Conservation (phyloP, 1,140 invertebrate genomes). For the Propsilocerus akamusi region DNA sequence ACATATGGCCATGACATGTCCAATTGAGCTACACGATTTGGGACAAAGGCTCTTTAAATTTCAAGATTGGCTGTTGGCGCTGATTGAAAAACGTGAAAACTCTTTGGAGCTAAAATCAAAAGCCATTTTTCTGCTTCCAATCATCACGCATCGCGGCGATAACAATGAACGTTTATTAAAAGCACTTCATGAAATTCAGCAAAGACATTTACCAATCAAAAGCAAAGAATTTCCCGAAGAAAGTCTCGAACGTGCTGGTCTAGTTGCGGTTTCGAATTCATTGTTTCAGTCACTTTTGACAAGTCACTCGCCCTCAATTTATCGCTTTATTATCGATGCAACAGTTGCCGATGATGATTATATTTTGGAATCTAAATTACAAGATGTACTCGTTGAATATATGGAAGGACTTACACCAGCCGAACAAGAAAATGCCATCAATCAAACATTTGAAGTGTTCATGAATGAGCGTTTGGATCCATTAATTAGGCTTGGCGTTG, state of each 20-base stretch:
- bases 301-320: constrained; percentile 5
- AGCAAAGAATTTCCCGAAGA: constrained; percentile 4
- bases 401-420: not conserved
- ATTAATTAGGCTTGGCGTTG: not conserved
- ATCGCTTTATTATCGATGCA: constrained; percentile 4
- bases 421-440: not conserved
- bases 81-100: not conserved
- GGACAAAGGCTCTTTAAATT: not conserved
- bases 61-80: not conserved
- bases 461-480: not conserved
- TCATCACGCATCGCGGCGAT: not conserved
- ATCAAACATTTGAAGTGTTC: not conserved
- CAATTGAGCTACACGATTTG: not conserved
- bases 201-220: constrained; percentile 5
- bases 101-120: constrained; percentile 5
- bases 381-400: not conserved
- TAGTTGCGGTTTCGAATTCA: not conserved
- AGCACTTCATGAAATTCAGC: constrained; percentile 3
- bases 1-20: not conserved
- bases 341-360: constrained; percentile 5
- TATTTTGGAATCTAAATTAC: constrained; percentile 5
- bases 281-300: constrained; percentile 1
- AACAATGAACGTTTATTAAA: not conserved
- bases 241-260: constrained; percentile 3
- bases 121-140: constrained; percentile 3